Evolutionary conservation across 2,113 vertebrate genomes (phyloP).

Genomic region (Xenopus borealis): DNA sequence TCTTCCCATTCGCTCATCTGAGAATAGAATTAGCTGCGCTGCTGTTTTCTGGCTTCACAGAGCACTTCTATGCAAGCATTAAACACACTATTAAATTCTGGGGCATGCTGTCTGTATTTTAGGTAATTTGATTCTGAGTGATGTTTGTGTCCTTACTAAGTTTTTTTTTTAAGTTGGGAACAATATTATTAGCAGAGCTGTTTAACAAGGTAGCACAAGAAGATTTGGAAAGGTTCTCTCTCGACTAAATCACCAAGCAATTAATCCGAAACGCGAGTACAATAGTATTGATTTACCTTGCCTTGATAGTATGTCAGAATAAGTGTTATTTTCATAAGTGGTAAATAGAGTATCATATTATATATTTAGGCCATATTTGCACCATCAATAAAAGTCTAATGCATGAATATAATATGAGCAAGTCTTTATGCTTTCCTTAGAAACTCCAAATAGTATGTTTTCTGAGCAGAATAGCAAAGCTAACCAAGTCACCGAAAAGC

Average conservation of each 20-base stretch:
- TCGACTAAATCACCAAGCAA: slow-evolving; percentile 2
- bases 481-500: no score
- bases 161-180: slow-evolving; percentile 69
- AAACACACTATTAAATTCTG: slow-evolving; percentile 74
- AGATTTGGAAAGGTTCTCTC: slow-evolving; percentile 42
- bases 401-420: no score
- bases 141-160: slow-evolving; percentile 78
- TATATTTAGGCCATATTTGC: neutral
- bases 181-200: slow-evolving; percentile 54
- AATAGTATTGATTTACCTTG: neutral
- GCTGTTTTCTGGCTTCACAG: slow-evolving; percentile 71
- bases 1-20: slow-evolving; percentile 68
- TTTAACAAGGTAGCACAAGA: slow-evolving; percentile 54
- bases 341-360: neutral
- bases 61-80: slow-evolving; percentile 74
- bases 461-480: no score
- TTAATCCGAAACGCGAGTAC: neutral
- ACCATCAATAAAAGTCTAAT: no score
- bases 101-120: slow-evolving; percentile 67
- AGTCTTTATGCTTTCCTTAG: no score
- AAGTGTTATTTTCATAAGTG: neutral
- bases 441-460: no score
- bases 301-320: neutral
- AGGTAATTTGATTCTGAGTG: slow-evolving; percentile 83
- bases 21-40: slow-evolving; percentile 71